Evolutionary conservation across 2,113 vertebrate genomes (phyloP).

Genomic region (Brevimyrus niger): DNA sequence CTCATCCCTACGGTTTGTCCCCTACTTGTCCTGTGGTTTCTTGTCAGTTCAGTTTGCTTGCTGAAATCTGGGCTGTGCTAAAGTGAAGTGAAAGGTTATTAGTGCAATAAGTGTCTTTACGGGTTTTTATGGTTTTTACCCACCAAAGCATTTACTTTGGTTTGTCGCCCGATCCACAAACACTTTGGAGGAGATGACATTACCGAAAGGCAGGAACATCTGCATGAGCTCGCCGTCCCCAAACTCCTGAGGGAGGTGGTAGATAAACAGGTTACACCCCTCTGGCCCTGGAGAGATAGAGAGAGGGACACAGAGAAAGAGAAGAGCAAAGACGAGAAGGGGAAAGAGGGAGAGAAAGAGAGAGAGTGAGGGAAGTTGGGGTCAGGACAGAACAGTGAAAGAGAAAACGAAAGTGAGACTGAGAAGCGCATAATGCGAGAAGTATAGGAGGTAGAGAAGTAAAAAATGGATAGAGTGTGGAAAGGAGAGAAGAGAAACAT

Average conservation of each 20-base stretch:
- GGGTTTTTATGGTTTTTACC: constrained; percentile 97
- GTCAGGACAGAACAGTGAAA: background rate
- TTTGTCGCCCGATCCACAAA: constrained; percentile 99
- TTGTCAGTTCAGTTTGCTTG: background rate
- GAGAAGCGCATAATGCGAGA: background rate
- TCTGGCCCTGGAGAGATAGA: constrained; percentile 76
- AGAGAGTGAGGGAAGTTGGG: constrained; percentile 18
- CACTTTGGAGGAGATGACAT: constrained; percentile 99
- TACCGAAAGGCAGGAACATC: constrained; percentile 99
- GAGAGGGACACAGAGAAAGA: constrained; percentile 35
- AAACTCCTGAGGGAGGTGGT: constrained; percentile 99
- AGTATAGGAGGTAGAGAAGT: constrained; percentile 8
- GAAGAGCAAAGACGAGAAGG: constrained; percentile 25
- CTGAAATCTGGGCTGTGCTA: constrained; percentile 10
- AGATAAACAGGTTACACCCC: constrained; percentile 99
- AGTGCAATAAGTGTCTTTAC: constrained; percentile 84
- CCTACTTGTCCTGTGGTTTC: background rate
- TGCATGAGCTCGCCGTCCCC: constrained; percentile 99
- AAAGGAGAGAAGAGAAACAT: background rate
- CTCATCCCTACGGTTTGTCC: background rate
- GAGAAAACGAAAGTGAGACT: background rate
- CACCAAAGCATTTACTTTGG: constrained; percentile 99
- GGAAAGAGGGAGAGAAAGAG: constrained; percentile 26
- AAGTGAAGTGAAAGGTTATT: constrained; percentile 60
- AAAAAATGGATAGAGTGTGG: background rate